Base-by-base conservation (phyloP, 1,140 invertebrate species). In the Himalopsyche phryganea region DNA sequence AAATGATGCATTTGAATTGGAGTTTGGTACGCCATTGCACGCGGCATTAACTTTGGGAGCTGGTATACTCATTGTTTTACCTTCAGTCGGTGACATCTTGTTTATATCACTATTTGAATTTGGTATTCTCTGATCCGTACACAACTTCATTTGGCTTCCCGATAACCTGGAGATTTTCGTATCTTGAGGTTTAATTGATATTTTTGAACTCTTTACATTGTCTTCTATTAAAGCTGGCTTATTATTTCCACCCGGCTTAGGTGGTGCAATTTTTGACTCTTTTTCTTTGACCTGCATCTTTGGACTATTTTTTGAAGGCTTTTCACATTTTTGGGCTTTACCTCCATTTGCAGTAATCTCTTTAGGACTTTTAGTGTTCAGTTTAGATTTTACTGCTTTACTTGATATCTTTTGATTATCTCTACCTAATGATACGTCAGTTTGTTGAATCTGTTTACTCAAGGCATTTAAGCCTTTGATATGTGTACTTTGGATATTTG, bases 371-470 rank as follows among this genome's bases (percentile, higher is more conserved):
- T 64, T 64, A 3, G 58, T 13, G 60, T 66, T 66, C 67, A 77
- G 66, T 60, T 77, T 77, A 53, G 74, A 66, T 67, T 78, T 77
- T 5, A 75, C 67, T 68, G 70, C 75, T 69, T 77, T 79, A 46
- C 68, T 71, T 57, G 73, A 73, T 73, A 59, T 72, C 71, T 71
- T 74, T 74, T 66, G 70, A 71, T 66, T 75, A 67, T 32, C 72
- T 72, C 64, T 78, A 71, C 57, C 67, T 70, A 49, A 15, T 46
- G 35, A 46, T 58, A 61, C 52, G 33, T 65, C 58, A 13, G 59
- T 58, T 55, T 61, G 55, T 7, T 13, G 49, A 13, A 36, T 23
- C 49, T 64, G 57, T 15, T 60, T 64, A 10, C 35, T 40, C 14
- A 28, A 51, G 17, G 18, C 13, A 46, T 55, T 53, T 36, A 72